These are phyloP conservation scores for Leucophora obtusa DNA, from an alignment of 2,888 invertebrate species.

Conservation along the genomic window DNA sequence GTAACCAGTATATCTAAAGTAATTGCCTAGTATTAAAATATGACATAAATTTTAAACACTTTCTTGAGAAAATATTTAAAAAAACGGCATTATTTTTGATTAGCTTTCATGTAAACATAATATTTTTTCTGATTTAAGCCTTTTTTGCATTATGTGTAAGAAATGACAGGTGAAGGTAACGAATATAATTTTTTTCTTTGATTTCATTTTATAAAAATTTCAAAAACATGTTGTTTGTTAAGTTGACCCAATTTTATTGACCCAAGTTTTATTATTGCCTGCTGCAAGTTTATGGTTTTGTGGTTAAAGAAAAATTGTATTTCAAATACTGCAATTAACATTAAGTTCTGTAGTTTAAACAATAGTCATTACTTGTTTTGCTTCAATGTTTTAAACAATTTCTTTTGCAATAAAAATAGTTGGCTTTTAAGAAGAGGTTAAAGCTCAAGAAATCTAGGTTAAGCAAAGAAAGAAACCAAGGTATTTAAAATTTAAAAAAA, in stretches of 20 bases:
- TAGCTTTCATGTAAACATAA: not conserved
- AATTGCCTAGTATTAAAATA: not conserved
- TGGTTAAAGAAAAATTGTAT: not conserved
- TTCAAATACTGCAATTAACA: slow-evolving; percentile 9
- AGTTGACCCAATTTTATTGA: not conserved
- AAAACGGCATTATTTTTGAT: not conserved
- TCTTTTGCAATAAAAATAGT: slow-evolving; percentile 4
- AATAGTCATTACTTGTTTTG: slow-evolving; percentile 26
- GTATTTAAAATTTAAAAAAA: no score
- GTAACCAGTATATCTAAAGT: not conserved
- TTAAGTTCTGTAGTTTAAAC: slow-evolving; percentile 31
- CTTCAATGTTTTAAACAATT: slow-evolving; percentile 22
- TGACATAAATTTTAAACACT: not conserved
- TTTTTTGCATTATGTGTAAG: not conserved
- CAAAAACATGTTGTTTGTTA: not conserved
- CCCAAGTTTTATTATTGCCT: not conserved
- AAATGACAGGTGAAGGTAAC: not conserved
- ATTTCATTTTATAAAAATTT: not conserved
- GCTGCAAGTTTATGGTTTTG: not conserved
- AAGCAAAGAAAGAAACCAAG: not conserved
- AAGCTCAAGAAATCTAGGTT: slow-evolving; percentile 6
- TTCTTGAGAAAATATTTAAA: not conserved
- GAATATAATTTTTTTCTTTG: not conserved
- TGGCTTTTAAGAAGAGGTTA: not conserved
- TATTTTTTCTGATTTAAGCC: not conserved